Base-by-base conservation (phyloP, 2,797 vertebrate species). In the Myotis findleyi region DNA sequence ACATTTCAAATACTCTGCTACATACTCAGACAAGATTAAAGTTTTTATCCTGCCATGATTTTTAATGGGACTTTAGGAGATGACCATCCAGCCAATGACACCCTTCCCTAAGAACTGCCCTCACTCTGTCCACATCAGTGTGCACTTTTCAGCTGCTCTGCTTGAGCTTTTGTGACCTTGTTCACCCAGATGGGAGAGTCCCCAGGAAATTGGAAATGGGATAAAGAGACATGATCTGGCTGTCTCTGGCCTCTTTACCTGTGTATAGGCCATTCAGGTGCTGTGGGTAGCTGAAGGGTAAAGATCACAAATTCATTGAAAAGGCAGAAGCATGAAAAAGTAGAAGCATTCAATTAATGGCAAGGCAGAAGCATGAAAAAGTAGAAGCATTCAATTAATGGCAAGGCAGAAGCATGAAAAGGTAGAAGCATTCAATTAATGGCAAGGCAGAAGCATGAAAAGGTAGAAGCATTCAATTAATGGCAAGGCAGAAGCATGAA, bases 11-110 rank as follows among this genome's bases (percentile, higher is more conserved):
- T 38, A 73, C 18, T 25, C 7, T 25, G 33, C 38, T 64, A 30
- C 72, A 72, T 11, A 47, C 9, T 64, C 25, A 62, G 44, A 64
- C 27, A 51, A 68, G 72, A 17, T n/a, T 20, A n/a, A 25, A 88
- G 27, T 33, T 83, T 91, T 64, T 41, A 93, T 83, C n/a, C 36
- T 82, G 71, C n/a, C 30, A 23, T 23, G 36, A 64, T 79, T 55
- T 93, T 91, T 91, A 71, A 83, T 84, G 47, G 33, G 20, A 55
- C 3, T 25, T 53, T 62, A 82, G 38, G 20, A 30, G 18, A 47
- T 4, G 38, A n/a, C 20, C 27, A 4, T 36, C 30, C 30, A 18
- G 64, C 9, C 30, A 66, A 5, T 6, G 51, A 38, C 30, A 12
- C 6, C 27, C n/a, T 79, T 16, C 38, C 11, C 44, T 71, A 83